These are phyloP conservation scores for Halcyon badia DNA, from an alignment of 2,797 vertebrate genomes.

Conservation along the genomic window DNA sequence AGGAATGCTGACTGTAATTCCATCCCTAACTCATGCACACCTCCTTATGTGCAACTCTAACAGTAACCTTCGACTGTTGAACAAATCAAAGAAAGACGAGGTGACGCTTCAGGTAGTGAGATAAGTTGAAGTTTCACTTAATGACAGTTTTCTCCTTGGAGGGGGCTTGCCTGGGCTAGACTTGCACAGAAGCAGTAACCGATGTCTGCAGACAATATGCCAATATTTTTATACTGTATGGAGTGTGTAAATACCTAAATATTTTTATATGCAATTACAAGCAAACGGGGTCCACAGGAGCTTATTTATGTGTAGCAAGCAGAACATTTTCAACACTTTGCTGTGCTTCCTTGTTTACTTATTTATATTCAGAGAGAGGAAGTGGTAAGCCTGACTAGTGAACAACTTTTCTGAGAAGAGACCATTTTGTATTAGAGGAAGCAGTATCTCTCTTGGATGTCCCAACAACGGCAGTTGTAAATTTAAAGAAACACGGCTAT, in stretches of 20 bases:
- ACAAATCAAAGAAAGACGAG: neutral
- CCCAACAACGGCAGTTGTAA: neutral
- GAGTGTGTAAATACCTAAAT: neutral
- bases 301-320: neutral
- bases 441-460: slow-evolving; percentile 60
- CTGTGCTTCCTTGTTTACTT: slow-evolving; percentile 82
- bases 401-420: slow-evolving; percentile 83
- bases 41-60: neutral
- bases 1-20: neutral
- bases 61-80: neutral
- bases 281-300: neutral
- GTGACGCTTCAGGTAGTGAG: neutral
- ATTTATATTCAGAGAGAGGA: slow-evolving; percentile 82
- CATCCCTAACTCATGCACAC: neutral
- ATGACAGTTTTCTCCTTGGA: neutral
- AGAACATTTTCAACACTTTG: neutral
- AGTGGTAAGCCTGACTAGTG: slow-evolving; percentile 84
- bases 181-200: neutral
- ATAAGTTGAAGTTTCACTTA: neutral
- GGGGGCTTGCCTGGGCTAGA: neutral
- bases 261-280: neutral
- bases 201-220: neutral
- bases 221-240: neutral
- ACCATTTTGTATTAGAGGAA: slow-evolving; percentile 80
- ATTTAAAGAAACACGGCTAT: neutral